Evolutionary conservation across 2,113 vertebrate genomes (phyloP), one percentile per base, ranked within the genome.

Genomic region (Amazona vittata): DNA sequence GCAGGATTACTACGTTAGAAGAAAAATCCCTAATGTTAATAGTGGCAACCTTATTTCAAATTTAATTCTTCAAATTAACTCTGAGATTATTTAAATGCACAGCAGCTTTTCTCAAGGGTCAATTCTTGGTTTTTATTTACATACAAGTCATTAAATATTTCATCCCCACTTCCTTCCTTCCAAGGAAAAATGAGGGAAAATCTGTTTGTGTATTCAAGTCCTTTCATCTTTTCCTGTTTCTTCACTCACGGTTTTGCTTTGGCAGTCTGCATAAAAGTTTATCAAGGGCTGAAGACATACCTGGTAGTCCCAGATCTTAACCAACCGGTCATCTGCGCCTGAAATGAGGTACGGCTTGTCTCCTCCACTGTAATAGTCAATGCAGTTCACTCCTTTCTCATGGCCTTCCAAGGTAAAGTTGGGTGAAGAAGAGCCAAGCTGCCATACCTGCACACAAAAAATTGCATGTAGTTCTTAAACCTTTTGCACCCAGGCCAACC

Each of bases 301-400:
- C 99, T 99, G 99, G 89, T 99, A 99, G 96, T 99, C 99, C 99
- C 99, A 99, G 97, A 99, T 99, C 97, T 99, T 99, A 87, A 99
- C 99, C 79, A 99, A 98, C 33, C 99, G 98, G 88, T 99, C 99
- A 94, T 99, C 99, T 77, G 99, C 99, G 47, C 99, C 99, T 39
- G 99, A 99, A 89, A 99, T 99, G 75, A 99, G 99, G 91, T 99
- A 99, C 0, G 99, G 99, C 74, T 99, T 99, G 98, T 99, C 99
- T 33, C 99, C 99, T 80, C 99, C 99, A 44, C 99, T 99, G 98
- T 99, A 99, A 82, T 99, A 99, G 96, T 99, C 99, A 43, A 99
- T 99, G 95, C 99, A 99, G 96, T 99, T 99, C 37, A 99, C 99
- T 5, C 99, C 99, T 93, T 99, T 99, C 96, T 99, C 99, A 0